A percentile compares a stretch with the other conserved stretches of the same genome.
phyloP scores from a whole-genome alignment of 2,797 vertebrate genomes.

The Natrix natrix region DNA sequence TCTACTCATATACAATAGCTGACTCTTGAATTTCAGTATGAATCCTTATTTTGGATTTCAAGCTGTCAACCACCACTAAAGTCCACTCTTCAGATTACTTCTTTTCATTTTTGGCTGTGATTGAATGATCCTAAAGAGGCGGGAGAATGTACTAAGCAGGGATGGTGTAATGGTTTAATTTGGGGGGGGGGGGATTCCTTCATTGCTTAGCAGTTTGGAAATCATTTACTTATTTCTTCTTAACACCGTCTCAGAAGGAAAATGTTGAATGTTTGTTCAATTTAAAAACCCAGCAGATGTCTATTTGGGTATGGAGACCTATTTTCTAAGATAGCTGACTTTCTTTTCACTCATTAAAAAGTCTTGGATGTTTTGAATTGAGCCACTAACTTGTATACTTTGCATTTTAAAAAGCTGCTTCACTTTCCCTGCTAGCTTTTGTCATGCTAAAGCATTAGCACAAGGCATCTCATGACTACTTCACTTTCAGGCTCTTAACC shows the following conservation, averaged over 20 bases:
- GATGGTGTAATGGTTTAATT: background rate
- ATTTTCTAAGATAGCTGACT: background rate
- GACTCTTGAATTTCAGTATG: background rate
- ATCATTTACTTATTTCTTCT: background rate
- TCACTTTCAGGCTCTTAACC: slow-evolving; percentile 1
- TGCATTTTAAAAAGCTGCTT: background rate
- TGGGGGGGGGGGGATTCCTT: background rate
- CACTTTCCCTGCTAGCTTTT: background rate
- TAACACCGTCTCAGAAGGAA: background rate
- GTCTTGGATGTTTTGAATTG: background rate
- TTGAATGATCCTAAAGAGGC: background rate
- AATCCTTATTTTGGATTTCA: background rate
- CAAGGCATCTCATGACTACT: background rate
- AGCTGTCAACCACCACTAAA: background rate
- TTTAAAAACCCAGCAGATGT: background rate
- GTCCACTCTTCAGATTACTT: background rate
- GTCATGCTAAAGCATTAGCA: background rate
- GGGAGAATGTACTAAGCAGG: background rate
- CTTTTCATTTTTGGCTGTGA: background rate
- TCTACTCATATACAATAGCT: background rate
- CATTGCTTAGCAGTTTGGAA: too few species aligned
- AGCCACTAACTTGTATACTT: background rate
- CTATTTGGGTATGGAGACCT: background rate
- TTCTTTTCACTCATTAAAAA: background rate
- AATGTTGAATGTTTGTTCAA: background rate